A percentile compares a stretch with the other conserved stretches of the same genome.
Conservation (phyloP, 2,113 vertebrate species). For the Petaurus breviceps region DNA sequence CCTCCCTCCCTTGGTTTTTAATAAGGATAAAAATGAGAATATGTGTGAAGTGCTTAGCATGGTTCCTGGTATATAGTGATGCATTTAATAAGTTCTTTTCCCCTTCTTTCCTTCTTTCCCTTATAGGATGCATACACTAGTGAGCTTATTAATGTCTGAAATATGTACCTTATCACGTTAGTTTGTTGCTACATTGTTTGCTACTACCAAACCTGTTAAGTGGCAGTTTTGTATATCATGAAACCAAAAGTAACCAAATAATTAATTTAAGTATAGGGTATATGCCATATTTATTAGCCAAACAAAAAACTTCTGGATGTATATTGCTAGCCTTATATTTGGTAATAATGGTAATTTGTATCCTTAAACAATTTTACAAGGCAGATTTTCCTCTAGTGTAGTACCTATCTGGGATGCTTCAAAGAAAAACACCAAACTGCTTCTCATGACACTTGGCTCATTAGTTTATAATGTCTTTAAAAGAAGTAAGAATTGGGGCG, state of each 20-base stretch:
- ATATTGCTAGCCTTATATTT: neutral
- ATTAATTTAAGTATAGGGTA: neutral
- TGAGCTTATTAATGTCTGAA: neutral
- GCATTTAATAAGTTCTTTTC: neutral
- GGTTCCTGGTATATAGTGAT: neutral
- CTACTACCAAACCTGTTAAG: neutral
- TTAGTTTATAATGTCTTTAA: neutral
- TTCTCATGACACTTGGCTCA: neutral
- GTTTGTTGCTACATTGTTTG: slow-evolving; percentile 11
- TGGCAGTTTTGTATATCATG: neutral
- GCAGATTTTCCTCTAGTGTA: neutral
- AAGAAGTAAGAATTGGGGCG: too few relatives aligned
- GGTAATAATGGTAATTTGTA: slow-evolving; percentile 10
- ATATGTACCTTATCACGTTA: neutral
- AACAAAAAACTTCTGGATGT: neutral
- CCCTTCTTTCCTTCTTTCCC: neutral
- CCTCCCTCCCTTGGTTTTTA: too few relatives aligned
- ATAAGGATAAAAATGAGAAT: too few relatives aligned
- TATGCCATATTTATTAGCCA: slow-evolving; percentile 31
- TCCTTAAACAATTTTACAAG: neutral
- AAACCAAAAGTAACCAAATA: slow-evolving; percentile 1
- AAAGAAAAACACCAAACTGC: neutral
- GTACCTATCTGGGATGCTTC: neutral
- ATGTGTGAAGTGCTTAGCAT: neutral
- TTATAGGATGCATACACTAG: neutral